phyloP scores from a whole-genome alignment of 2,113 vertebrate genomes.

The Todiramphus chloris region DNA sequence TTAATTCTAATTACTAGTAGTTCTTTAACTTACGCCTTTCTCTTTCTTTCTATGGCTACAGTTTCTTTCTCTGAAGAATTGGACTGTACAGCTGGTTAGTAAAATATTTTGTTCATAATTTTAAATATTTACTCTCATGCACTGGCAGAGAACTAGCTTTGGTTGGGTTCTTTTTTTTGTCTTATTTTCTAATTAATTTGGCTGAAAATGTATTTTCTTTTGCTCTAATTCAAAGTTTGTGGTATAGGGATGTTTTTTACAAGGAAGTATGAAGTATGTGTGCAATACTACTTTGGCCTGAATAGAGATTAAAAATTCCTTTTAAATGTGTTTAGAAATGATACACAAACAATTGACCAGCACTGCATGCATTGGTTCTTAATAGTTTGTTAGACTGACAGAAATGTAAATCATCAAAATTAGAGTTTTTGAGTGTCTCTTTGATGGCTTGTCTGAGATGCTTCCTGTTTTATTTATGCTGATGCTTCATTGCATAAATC shows the following conservation, averaged over 20 bases:
- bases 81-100: conserved; percentile 94
- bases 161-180: background rate
- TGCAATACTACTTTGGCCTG: background rate
- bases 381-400: background rate
- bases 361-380: background rate
- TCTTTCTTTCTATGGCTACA: conserved; percentile 59
- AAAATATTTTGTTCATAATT: background rate
- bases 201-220: background rate
- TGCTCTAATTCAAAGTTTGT: background rate
- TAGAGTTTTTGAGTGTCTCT: background rate
- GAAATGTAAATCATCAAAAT: background rate
- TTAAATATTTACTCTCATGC: background rate
- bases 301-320: background rate
- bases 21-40: background rate
- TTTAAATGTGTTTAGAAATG: background rate
- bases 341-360: background rate
- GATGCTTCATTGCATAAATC: background rate
- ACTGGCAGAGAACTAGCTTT: background rate
- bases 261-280: background rate
- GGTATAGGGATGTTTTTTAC: background rate
- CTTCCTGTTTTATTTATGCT: background rate
- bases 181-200: background rate
- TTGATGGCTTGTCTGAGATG: background rate
- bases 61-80: conserved; percentile 96
- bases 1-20: background rate